Base-by-base conservation (phyloP, 2,888 invertebrate species). In the Rotaria sp. region DNA sequence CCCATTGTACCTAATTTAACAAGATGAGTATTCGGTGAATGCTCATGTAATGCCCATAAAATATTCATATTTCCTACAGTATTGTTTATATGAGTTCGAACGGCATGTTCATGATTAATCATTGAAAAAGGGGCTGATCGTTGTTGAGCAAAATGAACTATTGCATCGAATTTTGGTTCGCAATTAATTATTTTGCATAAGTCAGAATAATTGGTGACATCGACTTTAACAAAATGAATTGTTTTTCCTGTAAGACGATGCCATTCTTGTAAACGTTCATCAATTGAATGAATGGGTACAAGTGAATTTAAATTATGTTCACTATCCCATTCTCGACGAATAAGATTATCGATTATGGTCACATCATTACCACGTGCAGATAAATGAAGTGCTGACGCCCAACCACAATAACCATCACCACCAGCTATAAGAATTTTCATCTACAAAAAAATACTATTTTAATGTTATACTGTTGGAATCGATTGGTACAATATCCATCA, bases 141-240 rank as follows among this genome's bases (percentile, higher is more conserved):
- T 59, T 59, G 57, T 59, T 59, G 57, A 59, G 57, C 57, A 59
- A 59, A 59, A 59, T 59, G n/a, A 59, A 59, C n/a, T 59, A 59
- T n/a, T n/a, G 57, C 13, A 59, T 59, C 57, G 57, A 59, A 59
- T 59, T 59, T 59, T 10, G 26, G 10, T 59, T 59, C 57, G n/a
- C 57, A 59, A n/a, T 59, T 59, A 13, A 59, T 26, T n/a, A 59
- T 10, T 59, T 59, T 21, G n/a, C 57, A 59, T n/a, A 59, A 59
- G 1, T 21, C 26, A 21, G 57, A n/a, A 30, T 59, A 59, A n/a
- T 59, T 59, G 1, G 57, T 59, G 10, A 59, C 13, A 59, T 59
- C 57, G 10, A 59, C 21, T n/a, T 59, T n/a, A n/a, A 59, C 4
- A n/a, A 30, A 26, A 30, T 59, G 57, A 59, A 59, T 59, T 59